Conservation (phyloP, 2,888 invertebrate species). For the Phorcus lineatus region DNA sequence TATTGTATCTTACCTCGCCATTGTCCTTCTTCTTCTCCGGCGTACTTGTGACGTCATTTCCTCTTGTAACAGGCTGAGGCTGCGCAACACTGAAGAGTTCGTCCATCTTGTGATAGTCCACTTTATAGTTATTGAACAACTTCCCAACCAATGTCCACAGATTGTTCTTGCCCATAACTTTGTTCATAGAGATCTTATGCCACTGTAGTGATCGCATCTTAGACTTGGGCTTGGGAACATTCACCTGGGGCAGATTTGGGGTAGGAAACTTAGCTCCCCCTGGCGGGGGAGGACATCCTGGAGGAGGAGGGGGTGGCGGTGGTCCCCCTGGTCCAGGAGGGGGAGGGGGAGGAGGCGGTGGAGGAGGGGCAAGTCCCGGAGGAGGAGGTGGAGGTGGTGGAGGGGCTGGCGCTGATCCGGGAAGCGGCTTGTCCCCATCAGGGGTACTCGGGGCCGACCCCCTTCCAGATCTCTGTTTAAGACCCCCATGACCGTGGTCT, state of each 20-base stretch:
- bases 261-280: slow-evolving; percentile 48
- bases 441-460: slow-evolving; percentile 46
- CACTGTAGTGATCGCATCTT: slow-evolving; percentile 99
- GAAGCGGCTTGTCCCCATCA: slow-evolving; percentile 35
- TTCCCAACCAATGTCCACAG: slow-evolving; percentile 86
- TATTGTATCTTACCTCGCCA: slow-evolving; percentile 56
- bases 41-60: slow-evolving; percentile 40
- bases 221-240: slow-evolving; percentile 92
- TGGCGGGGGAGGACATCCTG: slow-evolving; percentile 46
- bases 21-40: slow-evolving; percentile 67
- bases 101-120: slow-evolving; percentile 73
- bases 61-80: slow-evolving; percentile 28
- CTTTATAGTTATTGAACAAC: slow-evolving; percentile 63
- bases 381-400: slow-evolving; percentile 72
- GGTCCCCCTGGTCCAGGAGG: slow-evolving; percentile 56
- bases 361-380: slow-evolving; percentile 71
- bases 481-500: slow-evolving; percentile 47
- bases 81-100: slow-evolving; percentile 66
- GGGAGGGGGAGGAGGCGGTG: slow-evolving; percentile 49
- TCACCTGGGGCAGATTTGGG: slow-evolving; percentile 75
- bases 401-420: slow-evolving; percentile 36
- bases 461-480: slow-evolving; percentile 46
- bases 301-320: slow-evolving; percentile 42
- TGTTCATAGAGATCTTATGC: slow-evolving; percentile 90
- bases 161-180: slow-evolving; percentile 92